These are phyloP conservation scores for Eilema depressum DNA, from an alignment of 2,888 invertebrate species.

Conservation along the genomic window DNA sequence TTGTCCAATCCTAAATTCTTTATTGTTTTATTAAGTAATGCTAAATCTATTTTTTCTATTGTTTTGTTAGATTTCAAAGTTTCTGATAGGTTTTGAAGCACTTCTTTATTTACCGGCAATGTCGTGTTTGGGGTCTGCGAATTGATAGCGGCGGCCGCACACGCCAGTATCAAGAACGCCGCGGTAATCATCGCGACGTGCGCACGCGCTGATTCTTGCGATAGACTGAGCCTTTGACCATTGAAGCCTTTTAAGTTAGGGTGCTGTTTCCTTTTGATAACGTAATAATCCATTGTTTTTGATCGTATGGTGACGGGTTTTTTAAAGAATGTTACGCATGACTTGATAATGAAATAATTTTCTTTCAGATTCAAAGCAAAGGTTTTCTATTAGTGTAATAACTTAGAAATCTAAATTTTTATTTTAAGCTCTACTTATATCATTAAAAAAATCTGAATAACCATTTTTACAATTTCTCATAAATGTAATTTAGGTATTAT, in stretches of 20 bases:
- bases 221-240: conserved; percentile 66
- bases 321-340: not conserved
- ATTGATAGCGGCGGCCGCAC: conserved; percentile 63
- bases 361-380: not conserved
- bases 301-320: conserved; percentile 31
- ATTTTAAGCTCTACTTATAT: no score
- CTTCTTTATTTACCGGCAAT: conserved; percentile 61
- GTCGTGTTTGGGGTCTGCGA: conserved; percentile 60
- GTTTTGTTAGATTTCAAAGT: conserved; percentile 66
- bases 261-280: conserved; percentile 60
- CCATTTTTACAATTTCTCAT: no score
- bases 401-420: no score
- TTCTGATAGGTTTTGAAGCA: conserved; percentile 61
- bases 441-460: no score
- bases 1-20: conserved; percentile 65
- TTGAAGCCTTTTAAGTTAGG: conserved; percentile 36
- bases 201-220: conserved; percentile 73
- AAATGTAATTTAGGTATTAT: no score
- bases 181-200: conserved; percentile 67
- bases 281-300: conserved; percentile 63
- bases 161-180: conserved; percentile 68
- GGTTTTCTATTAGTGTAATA: not conserved
- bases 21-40: conserved; percentile 66
- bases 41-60: conserved; percentile 61
- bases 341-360: not conserved